phyloP scores from a whole-genome alignment of 2,888 invertebrate species.

The Deilephila elpenor region DNA sequence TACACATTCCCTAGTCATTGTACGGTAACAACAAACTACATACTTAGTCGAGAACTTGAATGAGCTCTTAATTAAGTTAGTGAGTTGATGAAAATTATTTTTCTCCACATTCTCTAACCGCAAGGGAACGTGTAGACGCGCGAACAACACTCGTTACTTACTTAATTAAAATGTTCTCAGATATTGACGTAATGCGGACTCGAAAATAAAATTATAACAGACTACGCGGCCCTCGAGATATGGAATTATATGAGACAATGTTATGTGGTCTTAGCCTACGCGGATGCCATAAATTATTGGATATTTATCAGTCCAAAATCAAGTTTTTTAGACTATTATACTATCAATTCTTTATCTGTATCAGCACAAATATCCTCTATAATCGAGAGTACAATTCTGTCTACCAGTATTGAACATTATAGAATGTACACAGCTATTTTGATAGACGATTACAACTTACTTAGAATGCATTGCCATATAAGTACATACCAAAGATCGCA shows the following conservation, averaged over 20 bases:
- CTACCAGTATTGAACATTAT: too few relatives aligned
- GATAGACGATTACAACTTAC: too few relatives aligned
- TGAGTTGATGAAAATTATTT: conserved; percentile 13
- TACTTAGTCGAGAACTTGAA: neutral
- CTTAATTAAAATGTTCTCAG: conserved; percentile 12
- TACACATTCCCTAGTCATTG: neutral
- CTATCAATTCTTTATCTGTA: too few relatives aligned
- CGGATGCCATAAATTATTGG: too few relatives aligned
- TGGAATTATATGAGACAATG: neutral
- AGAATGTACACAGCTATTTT: too few relatives aligned
- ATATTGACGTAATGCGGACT: neutral
- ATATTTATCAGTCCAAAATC: too few relatives aligned
- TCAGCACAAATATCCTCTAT: too few relatives aligned
- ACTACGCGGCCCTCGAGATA: neutral
- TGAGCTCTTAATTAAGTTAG: conserved; percentile 16
- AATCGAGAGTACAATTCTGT: too few relatives aligned
- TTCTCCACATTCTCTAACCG: conserved; percentile 2
- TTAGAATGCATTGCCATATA: neutral
- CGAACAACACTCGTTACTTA: conserved; percentile 1
- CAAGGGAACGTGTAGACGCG: neutral
- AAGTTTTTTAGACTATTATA: too few relatives aligned
- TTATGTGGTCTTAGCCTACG: neutral
- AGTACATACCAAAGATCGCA: neutral
- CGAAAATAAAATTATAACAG: neutral
- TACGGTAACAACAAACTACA: neutral